Evolutionary conservation across 2,113 vertebrate species (phyloP), one percentile per base, ranked within the genome.

Genomic region (Pygoscelis adeliae): DNA sequence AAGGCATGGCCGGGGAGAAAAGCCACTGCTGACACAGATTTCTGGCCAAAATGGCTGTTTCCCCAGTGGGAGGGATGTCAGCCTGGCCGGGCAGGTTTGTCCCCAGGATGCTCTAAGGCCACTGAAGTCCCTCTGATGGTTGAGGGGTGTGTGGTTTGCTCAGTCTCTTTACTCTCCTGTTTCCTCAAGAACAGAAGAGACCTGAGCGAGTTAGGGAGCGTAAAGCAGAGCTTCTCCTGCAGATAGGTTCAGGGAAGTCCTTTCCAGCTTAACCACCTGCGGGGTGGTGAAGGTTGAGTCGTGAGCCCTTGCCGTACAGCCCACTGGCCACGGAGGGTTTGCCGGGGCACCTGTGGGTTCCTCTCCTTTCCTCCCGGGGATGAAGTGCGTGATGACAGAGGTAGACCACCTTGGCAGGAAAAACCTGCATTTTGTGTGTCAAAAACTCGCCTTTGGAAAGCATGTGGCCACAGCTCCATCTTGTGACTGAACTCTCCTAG

Each of bases 241-340:
- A 46, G 58, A 8, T 5, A 9, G 5, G 15, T 38, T 65, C 30
- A 56, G 56, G 82, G 34, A 32, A 53, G 42, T 15, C 52, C 23
- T n/a, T 71, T 67, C n/a, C 25, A n/a, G 32, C 65, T 53, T n/a
- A 63, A 40, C 46, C 2, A 2, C 36, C 63, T 65, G 32, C 6
- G 8, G 7, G 13, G 38, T 34, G 42, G 19, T 50, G n/a, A 38
- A 87, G 16, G 49, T 2, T 61, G 34, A 63, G 32, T 8, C 4
- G 1, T 0, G 0, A 61, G 15, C 13, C 10, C 52, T 62, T 2
- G 1, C 30, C 3, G 0, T 56, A 40, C 40, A 70, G 53, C 34
- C 26, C 49, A 6, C 21, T 67, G 80, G 46, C 17, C 14, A 46
- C 5, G 1, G 56, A 67, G 34, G 19, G 23, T 70, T 70, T 92